Evolutionary conservation across 2,888 invertebrate species (phyloP).

Genomic region (Polyploca ridens): DNA sequence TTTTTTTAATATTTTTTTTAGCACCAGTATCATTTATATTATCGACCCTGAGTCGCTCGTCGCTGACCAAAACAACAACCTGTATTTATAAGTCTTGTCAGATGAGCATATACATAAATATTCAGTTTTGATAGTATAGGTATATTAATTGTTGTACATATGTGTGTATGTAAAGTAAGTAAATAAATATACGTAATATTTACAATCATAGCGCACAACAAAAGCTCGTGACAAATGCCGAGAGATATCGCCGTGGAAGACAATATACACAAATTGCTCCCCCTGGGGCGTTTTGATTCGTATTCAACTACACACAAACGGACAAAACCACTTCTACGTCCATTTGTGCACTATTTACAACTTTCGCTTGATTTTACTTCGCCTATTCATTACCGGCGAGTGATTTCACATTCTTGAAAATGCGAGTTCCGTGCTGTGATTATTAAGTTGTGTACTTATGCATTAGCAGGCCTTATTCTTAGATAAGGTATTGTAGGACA

Average conservation of each 20-base stretch:
- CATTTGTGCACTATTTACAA: constrained; percentile 54
- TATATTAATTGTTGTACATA: too few species aligned
- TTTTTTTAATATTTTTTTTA: too few species aligned
- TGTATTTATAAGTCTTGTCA: too few species aligned
- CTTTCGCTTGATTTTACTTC: constrained; percentile 49
- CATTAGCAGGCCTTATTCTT: not conserved
- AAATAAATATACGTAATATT: constrained; percentile 7
- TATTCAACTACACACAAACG: constrained; percentile 34
- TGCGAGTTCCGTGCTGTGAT: constrained; percentile 9
- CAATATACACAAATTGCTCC: constrained; percentile 68
- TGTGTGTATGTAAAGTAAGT: not conserved
- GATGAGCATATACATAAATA: too few species aligned
- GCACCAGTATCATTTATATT: too few species aligned
- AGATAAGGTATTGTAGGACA: not conserved
- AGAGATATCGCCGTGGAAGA: constrained; percentile 55
- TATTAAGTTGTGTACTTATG: not conserved
- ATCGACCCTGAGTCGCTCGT: too few species aligned
- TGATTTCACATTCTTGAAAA: constrained; percentile 22
- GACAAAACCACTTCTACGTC: constrained; percentile 49
- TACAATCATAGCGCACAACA: constrained; percentile 15
- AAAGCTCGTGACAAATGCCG: constrained; percentile 53
- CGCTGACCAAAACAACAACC: too few species aligned
- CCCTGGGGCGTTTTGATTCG: constrained; percentile 47
- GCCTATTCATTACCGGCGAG: constrained; percentile 16
- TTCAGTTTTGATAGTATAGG: too few species aligned